A percentile compares a stretch with the other conserved stretches of the same genome.
phyloP scores from a whole-genome alignment of 2,888 invertebrate genomes.

The Scaeva pyrastri region DNA sequence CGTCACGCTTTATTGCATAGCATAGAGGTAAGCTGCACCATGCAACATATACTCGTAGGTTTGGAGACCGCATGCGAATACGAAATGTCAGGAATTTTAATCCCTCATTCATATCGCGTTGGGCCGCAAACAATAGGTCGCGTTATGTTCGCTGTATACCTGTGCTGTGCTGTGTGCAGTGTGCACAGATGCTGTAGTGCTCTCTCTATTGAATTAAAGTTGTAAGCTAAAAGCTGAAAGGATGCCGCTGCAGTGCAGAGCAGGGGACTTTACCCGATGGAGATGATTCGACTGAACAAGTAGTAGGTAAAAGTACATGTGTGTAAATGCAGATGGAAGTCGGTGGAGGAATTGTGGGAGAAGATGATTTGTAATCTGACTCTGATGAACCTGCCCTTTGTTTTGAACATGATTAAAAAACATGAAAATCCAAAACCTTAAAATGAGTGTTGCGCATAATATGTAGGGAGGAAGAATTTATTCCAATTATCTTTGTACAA shows the following conservation, averaged over 20 bases:
- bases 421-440: too few relatives aligned
- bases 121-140: slow-evolving; percentile 59
- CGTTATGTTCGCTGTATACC: slow-evolving; percentile 17
- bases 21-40: neutral
- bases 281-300: neutral
- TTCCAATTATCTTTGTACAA: too few relatives aligned
- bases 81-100: slow-evolving; percentile 74
- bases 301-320: too few relatives aligned
- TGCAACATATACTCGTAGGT: neutral
- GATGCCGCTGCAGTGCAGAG: slow-evolving; percentile 63
- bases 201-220: slow-evolving; percentile 58
- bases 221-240: slow-evolving; percentile 44
- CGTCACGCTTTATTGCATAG: slow-evolving; percentile 69
- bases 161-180: neutral
- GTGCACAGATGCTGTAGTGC: slow-evolving; percentile 17
- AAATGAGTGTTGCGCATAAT: too few relatives aligned
- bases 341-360: neutral
- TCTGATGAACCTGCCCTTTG: too few relatives aligned
- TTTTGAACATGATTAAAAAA: too few relatives aligned
- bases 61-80: slow-evolving; percentile 53
- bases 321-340: too few relatives aligned
- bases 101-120: slow-evolving; percentile 72
- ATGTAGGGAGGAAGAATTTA: too few relatives aligned
- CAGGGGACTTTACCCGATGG: neutral
- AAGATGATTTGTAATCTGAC: neutral